phyloP scores from a whole-genome alignment of 2,797 vertebrate genomes.

The Brotula barbata region DNA sequence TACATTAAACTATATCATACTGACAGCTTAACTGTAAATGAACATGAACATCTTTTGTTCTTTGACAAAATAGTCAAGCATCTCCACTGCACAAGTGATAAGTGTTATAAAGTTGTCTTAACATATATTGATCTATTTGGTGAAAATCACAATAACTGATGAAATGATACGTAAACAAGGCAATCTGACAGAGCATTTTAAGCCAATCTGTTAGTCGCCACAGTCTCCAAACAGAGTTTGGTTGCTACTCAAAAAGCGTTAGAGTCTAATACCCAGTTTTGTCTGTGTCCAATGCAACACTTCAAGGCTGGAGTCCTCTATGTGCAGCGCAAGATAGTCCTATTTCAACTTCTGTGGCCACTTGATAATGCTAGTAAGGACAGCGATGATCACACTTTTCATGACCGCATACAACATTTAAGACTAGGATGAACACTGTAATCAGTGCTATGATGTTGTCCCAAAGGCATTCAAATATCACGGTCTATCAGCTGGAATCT shows the following conservation, averaged over 20 bases:
- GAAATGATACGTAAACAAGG: no score
- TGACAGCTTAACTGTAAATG: no score
- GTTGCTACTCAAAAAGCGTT: not conserved
- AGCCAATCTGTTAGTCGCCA: no score
- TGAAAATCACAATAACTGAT: no score
- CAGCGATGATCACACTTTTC: slow-evolving; percentile 15
- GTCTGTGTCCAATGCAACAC: not conserved
- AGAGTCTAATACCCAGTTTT: not conserved
- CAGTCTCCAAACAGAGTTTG: not conserved
- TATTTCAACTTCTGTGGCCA: not conserved
- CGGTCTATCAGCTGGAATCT: slow-evolving; percentile 16
- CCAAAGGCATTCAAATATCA: slow-evolving; percentile 54
- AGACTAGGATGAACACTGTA: slow-evolving; percentile 33
- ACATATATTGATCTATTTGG: no score
- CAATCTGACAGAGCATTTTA: no score
- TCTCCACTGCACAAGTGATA: no score
- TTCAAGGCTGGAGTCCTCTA: not conserved
- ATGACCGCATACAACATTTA: slow-evolving; percentile 34
- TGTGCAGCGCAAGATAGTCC: not conserved
- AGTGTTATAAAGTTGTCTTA: no score
- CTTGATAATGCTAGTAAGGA: slow-evolving; percentile 11
- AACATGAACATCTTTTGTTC: no score
- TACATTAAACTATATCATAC: no score
- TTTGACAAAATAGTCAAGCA: no score
- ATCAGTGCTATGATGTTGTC: slow-evolving; percentile 51